Conservation (phyloP, 2,888 invertebrate genomes). For the Himalopsyche kuldschensis region DNA sequence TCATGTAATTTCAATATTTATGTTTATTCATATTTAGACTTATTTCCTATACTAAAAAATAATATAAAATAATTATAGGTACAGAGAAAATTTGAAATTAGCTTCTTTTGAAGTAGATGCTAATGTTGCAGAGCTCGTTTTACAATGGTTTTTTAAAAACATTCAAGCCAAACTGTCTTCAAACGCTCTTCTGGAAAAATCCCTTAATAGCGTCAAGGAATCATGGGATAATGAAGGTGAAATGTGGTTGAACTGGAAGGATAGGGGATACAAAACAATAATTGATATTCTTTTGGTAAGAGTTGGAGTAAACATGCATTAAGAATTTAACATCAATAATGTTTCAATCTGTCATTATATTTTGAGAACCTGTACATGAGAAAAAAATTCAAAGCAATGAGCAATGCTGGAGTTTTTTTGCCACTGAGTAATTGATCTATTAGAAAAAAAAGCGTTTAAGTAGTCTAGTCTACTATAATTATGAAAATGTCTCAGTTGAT, state of each 20-base stretch:
- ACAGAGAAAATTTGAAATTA: constrained; percentile 9
- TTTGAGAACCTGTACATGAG: too few species aligned
- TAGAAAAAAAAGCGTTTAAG: too few species aligned
- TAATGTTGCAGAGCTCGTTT: constrained; percentile 23
- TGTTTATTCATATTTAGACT: too few species aligned
- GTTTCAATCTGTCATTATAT: background rate
- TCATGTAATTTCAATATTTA: background rate
- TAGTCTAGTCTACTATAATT: too few species aligned
- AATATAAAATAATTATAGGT: constrained; percentile 7
- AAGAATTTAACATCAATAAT: too few species aligned
- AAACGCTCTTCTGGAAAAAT: constrained; percentile 50
- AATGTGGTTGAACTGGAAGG: constrained; percentile 71
- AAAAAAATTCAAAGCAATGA: too few species aligned
- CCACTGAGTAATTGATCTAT: too few species aligned
- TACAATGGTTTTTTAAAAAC: constrained; percentile 31
- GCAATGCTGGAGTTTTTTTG: too few species aligned
- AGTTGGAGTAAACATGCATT: too few species aligned
- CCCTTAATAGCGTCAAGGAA: constrained; percentile 63
- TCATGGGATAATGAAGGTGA: constrained; percentile 74
- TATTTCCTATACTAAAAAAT: too few species aligned
- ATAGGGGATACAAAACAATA: constrained; percentile 68
- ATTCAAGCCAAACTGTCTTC: constrained; percentile 26
- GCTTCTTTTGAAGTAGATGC: constrained; percentile 16
- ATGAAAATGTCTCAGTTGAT: background rate
- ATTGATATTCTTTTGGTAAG: constrained; percentile 70